phyloP scores from a whole-genome alignment of 2,888 invertebrate genomes.

The Loripinus fragilis region DNA sequence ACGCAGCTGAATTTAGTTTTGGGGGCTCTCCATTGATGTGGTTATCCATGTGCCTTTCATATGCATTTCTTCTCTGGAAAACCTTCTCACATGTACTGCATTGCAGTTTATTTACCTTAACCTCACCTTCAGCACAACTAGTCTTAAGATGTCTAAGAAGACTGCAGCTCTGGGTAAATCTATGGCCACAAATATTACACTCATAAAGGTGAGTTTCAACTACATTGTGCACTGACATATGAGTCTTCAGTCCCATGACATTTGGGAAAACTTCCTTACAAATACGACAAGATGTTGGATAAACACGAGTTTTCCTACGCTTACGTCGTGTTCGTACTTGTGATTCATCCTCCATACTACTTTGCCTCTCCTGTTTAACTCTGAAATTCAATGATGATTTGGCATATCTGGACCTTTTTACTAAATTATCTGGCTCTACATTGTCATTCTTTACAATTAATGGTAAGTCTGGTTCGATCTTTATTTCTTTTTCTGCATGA shows the following conservation, averaged over 20 bases:
- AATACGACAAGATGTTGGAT: constrained; percentile 56
- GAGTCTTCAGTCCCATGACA: constrained; percentile 54
- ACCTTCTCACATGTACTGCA: constrained; percentile 57
- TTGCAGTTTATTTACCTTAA: constrained; percentile 34
- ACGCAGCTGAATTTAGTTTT: constrained; percentile 50
- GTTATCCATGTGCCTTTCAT: constrained; percentile 54
- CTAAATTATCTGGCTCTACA: neutral
- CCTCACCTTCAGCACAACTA: constrained; percentile 44
- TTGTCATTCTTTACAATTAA: neutral
- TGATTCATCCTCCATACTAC: neutral
- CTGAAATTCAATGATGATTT: neutral
- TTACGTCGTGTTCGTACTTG: neutral
- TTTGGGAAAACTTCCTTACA: constrained; percentile 57
- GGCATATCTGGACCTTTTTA: neutral
- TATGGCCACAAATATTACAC: constrained; percentile 55
- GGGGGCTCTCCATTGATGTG: constrained; percentile 45
- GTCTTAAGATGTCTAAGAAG: constrained; percentile 55
- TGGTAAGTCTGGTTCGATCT: neutral
- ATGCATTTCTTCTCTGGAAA: constrained; percentile 54
- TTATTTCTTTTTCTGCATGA: neutral
- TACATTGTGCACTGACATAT: constrained; percentile 57
- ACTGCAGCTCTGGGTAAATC: constrained; percentile 61
- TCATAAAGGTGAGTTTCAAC: constrained; percentile 58
- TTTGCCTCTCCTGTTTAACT: neutral
- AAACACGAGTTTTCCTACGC: constrained; percentile 52